Conservation (phyloP, 1,140 invertebrate genomes). For the Psix sp. region DNA sequence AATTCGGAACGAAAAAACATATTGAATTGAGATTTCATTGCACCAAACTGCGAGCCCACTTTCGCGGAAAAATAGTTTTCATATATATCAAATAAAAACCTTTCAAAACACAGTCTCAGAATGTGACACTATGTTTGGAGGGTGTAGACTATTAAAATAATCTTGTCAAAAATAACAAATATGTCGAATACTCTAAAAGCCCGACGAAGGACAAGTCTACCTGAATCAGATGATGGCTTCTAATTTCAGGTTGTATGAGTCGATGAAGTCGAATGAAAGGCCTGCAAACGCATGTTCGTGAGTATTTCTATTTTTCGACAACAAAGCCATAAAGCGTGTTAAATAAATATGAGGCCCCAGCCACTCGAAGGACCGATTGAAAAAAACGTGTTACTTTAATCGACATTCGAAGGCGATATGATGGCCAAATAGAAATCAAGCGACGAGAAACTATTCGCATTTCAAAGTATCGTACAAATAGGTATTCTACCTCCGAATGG, state of each 20-base stretch:
- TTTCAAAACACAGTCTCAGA: no score
- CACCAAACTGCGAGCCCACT: no score
- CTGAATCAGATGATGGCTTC: slow-evolving; percentile 32
- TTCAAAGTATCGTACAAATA: slow-evolving; percentile 65
- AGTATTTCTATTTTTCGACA: slow-evolving; percentile 10
- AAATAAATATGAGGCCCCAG: slow-evolving; percentile 42
- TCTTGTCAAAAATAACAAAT: slow-evolving; percentile 31
- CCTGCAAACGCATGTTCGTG: slow-evolving; percentile 16
- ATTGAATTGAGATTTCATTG: no score
- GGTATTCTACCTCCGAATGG: slow-evolving; percentile 38
- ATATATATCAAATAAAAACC: no score
- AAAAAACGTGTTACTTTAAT: slow-evolving; percentile 60
- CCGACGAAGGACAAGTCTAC: slow-evolving; percentile 9
- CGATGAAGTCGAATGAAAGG: slow-evolving; percentile 12
- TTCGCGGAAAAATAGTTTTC: no score
- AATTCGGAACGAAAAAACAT: no score
- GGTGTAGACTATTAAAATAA: slow-evolving; percentile 12
- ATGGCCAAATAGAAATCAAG: slow-evolving; percentile 38
- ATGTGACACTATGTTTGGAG: slow-evolving; percentile 2
- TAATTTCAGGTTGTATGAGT: slow-evolving; percentile 36
- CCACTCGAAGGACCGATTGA: slow-evolving; percentile 9
- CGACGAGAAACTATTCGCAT: slow-evolving; percentile 51
- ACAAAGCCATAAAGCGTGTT: slow-evolving; percentile 35
- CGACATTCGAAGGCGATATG: slow-evolving; percentile 23
- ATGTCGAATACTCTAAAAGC: slow-evolving; percentile 2